Evolutionary conservation across 2,113 vertebrate genomes (phyloP), one percentile per base, ranked within the genome.

Genomic region (Chionis minor): DNA sequence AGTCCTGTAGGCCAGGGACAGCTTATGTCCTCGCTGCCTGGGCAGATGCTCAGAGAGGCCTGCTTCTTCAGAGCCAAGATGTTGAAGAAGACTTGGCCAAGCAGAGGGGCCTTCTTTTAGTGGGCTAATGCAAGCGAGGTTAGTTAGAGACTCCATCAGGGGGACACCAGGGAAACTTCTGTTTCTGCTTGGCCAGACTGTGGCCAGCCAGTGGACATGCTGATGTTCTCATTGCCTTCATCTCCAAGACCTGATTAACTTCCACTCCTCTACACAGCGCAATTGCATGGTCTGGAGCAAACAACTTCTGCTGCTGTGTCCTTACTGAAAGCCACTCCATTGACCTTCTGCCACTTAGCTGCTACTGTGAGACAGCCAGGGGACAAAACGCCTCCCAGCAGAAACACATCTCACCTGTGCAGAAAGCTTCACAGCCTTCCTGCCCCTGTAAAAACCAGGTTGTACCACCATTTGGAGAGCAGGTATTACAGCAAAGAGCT

Each of bases 1-100:
- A 95, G 83, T 73, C 65, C 95, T 97, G 96, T 70, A 72, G 97
- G 95, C 91, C 96, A 97, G 67, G 96, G 97, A 97, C 67, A 80
- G 35, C 56, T 91, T 12, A 8, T 17, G 35, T 61, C 30, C 85
- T 88, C 8, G 2, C 62, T 92, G 62, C 67, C 71, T 58, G 63
- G 80, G 69, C 13, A 49, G 32, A 28, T 45, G 55, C 9, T 86
- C 44, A 30, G 45, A 63, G 61, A 75, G 26, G 8, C 11, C 28
- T 72, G 26, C 42, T n/a, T 49, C 73, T 40, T 63, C 70, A 55
- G 30, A 63, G 54, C 33, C 52, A 54, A 65, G 55, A 4, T 12
- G 4, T 8, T 70, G 61, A 24, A 49, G 54, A 84, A 32, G 28
- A 2, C n/a, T 66, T 81, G 22, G 24, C 40, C 40, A 62, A 55